phyloP scores from a whole-genome alignment of 2,888 invertebrate genomes.

The Phrixothrix hirtus region DNA sequence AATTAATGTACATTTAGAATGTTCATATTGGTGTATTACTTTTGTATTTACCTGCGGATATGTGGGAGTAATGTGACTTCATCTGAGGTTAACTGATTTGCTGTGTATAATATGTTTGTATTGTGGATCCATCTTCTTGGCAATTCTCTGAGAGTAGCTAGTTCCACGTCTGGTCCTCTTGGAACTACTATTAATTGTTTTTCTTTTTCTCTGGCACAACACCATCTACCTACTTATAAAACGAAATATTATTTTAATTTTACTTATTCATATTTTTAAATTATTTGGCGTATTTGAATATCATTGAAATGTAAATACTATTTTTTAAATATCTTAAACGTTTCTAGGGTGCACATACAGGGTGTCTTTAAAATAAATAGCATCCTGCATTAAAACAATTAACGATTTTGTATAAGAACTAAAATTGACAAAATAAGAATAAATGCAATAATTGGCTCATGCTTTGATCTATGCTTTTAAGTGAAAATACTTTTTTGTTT shows the following conservation, averaged over 20 bases:
- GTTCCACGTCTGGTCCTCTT: constrained; percentile 72
- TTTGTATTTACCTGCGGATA: constrained; percentile 73
- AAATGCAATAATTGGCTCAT: no score
- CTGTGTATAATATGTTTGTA: constrained; percentile 80
- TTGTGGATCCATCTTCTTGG: constrained; percentile 76
- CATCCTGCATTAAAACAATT: background rate
- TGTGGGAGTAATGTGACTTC: constrained; percentile 80
- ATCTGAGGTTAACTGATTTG: constrained; percentile 57
- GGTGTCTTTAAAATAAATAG: no score
- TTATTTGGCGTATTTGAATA: background rate
- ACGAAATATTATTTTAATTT: no score
- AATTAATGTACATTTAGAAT: background rate
- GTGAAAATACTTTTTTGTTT: no score
- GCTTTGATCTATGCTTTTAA: no score
- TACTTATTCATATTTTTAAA: background rate
- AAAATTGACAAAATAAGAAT: no score
- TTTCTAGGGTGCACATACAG: no score
- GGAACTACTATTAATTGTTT: constrained; percentile 52
- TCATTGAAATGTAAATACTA: no score
- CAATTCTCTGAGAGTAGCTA: constrained; percentile 83
- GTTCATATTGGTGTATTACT: no score
- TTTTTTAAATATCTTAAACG: no score
- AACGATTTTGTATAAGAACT: no score
- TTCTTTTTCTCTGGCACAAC: constrained; percentile 67
- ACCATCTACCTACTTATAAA: constrained; percentile 39